A percentile compares a stretch with the other conserved stretches of the same genome.
phyloP scores from a whole-genome alignment of 2,113 vertebrate species.

The Vidua chalybeata region DNA sequence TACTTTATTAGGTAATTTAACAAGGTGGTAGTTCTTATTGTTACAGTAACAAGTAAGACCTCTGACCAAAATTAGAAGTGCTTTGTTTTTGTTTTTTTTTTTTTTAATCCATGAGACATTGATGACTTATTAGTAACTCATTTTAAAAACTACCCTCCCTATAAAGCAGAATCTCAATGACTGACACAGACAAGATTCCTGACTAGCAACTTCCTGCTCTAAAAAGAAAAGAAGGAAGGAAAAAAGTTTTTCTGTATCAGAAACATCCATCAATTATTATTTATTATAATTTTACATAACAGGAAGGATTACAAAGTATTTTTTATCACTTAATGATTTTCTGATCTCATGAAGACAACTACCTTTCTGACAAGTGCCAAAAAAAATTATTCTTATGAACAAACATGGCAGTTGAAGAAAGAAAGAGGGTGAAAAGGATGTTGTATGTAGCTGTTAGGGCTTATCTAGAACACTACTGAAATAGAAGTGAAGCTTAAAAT shows the following conservation, averaged over 20 bases:
- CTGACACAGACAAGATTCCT: not conserved
- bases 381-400: not conserved
- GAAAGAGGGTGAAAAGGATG: not conserved
- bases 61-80: not conserved
- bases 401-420: not conserved
- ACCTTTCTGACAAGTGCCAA: not conserved
- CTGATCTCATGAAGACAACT: not conserved
- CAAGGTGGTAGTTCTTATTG: not conserved
- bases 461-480: not conserved
- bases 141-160: not conserved
- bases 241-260: not conserved
- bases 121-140: not conserved
- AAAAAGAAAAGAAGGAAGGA: not conserved
- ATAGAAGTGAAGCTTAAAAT: not conserved
- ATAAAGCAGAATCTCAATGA: not conserved
- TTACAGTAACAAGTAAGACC: not conserved
- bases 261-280: not conserved
- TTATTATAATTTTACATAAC: not conserved
- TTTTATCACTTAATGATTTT: not conserved
- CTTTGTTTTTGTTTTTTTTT: not conserved
- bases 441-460: not conserved
- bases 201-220: not conserved
- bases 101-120: not conserved
- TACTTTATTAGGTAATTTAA: not conserved
- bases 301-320: not conserved